These are phyloP conservation scores for Daphoenositta chrysoptera DNA, from an alignment of 2,113 vertebrate genomes.

Conservation along the genomic window DNA sequence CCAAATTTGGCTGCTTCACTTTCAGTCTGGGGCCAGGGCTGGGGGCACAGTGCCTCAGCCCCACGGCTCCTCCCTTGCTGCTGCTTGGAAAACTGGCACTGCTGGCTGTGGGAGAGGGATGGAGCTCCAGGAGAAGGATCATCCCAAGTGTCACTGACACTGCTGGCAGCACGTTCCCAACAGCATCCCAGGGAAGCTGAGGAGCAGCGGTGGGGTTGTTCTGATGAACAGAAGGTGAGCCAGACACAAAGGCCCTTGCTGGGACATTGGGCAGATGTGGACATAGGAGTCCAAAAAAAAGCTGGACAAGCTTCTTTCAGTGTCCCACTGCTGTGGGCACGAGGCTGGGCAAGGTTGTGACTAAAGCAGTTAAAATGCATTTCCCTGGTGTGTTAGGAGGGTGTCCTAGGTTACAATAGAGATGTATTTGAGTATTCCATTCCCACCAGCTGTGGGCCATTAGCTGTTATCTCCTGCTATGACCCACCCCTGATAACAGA, in stretches of 20 bases:
- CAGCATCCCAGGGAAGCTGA: too few relatives aligned
- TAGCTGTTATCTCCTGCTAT: too few relatives aligned
- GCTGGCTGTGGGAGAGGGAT: not conserved
- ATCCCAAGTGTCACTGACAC: not conserved
- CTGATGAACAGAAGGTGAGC: not conserved
- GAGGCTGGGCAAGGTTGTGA: not conserved
- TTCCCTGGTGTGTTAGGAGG: fast-evolving
- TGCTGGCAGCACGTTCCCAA: not conserved
- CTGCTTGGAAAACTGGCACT: not conserved
- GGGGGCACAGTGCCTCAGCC: not conserved
- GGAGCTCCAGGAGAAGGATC: not conserved
- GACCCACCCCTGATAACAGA: too few relatives aligned
- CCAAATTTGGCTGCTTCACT: not conserved
- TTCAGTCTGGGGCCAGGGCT: not conserved
- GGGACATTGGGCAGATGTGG: not conserved
- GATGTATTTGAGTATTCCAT: too few relatives aligned
- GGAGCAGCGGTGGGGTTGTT: not conserved
- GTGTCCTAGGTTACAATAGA: too few relatives aligned
- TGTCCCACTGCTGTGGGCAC: not conserved
- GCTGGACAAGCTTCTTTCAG: not conserved
- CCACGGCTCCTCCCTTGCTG: fast-evolving
- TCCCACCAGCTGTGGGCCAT: too few relatives aligned
- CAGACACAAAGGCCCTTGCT: fast-evolving
- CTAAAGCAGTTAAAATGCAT: not conserved
- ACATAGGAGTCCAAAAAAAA: not conserved